A percentile compares a stretch with the other conserved stretches of the same genome.
These are phyloP conservation scores for Tetragnatha montana DNA, from an alignment of 2,888 invertebrate species.

Conservation along the genomic window DNA sequence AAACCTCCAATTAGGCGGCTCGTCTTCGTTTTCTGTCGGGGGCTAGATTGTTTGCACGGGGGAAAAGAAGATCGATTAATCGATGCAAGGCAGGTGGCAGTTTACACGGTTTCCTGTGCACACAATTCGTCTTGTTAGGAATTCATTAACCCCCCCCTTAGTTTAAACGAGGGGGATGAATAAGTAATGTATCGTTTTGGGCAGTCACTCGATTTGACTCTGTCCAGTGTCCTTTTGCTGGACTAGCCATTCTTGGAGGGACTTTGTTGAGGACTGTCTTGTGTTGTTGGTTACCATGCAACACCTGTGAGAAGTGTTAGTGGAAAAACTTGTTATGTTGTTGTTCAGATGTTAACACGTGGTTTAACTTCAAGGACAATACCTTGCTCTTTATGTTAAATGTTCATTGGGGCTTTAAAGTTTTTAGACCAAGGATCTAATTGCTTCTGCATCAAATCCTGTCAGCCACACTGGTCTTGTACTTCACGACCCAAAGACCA, in stretches of 20 bases:
- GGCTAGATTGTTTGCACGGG: slow-evolving; percentile 40
- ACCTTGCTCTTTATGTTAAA: too few species aligned
- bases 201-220: slow-evolving; percentile 19
- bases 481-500: too few species aligned
- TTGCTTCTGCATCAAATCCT: too few species aligned
- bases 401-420: too few species aligned
- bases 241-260: background rate
- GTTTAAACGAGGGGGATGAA: slow-evolving; percentile 36
- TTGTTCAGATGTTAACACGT: too few species aligned
- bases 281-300: background rate
- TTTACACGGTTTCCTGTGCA: slow-evolving; percentile 40
- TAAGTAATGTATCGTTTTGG: slow-evolving; percentile 20
- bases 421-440: too few species aligned
- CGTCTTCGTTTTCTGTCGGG: slow-evolving; percentile 38
- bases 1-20: slow-evolving; percentile 18
- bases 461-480: too few species aligned
- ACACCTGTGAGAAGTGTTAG: background rate
- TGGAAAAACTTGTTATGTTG: too few species aligned
- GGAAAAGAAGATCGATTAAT: slow-evolving; percentile 49
- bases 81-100: slow-evolving; percentile 50
- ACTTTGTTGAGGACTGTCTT: background rate
- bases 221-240: slow-evolving; percentile 14
- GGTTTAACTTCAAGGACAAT: too few species aligned
- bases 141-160: slow-evolving; percentile 52
- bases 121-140: slow-evolving; percentile 57